Percentiles rank a stretch among this genome's conserved stretches.
These are phyloP conservation scores for Urosaurus nigricauda DNA, from an alignment of 2,797 vertebrate genomes.

Conservation along the genomic window DNA sequence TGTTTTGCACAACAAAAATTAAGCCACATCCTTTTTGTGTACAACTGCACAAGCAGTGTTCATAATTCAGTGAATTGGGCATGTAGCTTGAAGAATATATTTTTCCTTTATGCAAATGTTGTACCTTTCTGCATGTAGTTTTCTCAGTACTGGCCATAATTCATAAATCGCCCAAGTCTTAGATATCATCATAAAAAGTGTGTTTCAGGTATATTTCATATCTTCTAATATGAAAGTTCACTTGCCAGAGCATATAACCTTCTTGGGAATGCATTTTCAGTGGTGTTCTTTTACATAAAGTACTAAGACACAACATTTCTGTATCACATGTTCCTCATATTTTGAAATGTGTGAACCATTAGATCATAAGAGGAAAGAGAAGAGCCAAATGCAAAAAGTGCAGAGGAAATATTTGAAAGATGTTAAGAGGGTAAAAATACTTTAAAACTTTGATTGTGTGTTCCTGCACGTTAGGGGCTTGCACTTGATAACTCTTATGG, in stretches of 20 bases:
- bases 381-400: constrained; percentile 50
- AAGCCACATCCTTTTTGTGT: background rate
- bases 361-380: constrained; percentile 50
- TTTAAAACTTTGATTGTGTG: constrained; percentile 14
- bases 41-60: background rate
- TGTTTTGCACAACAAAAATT: background rate
- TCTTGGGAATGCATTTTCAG: no score
- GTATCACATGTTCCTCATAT: constrained; percentile 1
- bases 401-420: constrained; percentile 63
- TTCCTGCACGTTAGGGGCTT: no score
- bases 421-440: constrained; percentile 52
- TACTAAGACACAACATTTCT: background rate
- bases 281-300: background rate
- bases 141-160: background rate
- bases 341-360: constrained; percentile 24
- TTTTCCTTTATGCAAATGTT: background rate
- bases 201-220: background rate
- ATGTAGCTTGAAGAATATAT: background rate
- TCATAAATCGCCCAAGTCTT: background rate
- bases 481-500: no score
- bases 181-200: background rate
- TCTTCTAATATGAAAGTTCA: accelerated
- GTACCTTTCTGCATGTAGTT: background rate
- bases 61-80: background rate
- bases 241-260: background rate